Conservation (phyloP, 2,797 vertebrate genomes). For the Sebastes dallii region DNA sequence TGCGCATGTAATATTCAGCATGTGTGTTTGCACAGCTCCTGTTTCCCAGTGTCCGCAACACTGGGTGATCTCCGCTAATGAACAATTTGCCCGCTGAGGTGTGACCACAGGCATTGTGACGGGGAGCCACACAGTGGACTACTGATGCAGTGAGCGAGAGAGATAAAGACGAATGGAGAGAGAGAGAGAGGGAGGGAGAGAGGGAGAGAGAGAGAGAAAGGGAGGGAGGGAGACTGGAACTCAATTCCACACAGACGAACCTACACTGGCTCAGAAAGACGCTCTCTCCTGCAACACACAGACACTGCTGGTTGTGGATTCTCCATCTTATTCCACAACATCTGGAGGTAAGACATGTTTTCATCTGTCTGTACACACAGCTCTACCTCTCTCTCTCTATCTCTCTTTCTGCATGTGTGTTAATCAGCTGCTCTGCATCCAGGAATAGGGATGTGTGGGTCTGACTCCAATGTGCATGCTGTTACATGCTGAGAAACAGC, state of each 20-base stretch:
- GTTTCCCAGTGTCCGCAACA: slow-evolving; percentile 35
- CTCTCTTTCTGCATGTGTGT: slow-evolving; percentile 2
- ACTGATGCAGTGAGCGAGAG: slow-evolving; percentile 74
- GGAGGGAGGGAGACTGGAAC: slow-evolving; percentile 62
- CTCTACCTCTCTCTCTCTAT: slow-evolving; percentile 9
- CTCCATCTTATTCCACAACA: slow-evolving; percentile 56
- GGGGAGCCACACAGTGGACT: slow-evolving; percentile 62
- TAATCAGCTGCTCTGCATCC: slow-evolving; percentile 36
- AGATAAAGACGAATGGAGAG: slow-evolving; percentile 24
- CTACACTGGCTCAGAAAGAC: slow-evolving; percentile 57
- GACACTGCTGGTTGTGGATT: slow-evolving; percentile 66
- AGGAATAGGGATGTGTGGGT: slow-evolving; percentile 10
- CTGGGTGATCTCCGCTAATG: slow-evolving; percentile 61
- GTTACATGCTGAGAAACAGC: slow-evolving; percentile 26
- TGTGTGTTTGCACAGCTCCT: slow-evolving; percentile 40
- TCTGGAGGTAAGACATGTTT: slow-evolving; percentile 72
- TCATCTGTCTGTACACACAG: neutral
- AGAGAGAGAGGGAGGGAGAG: slow-evolving; percentile 20
- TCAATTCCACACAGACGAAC: slow-evolving; percentile 62
- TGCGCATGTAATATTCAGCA: slow-evolving; percentile 10
- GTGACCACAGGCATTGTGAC: slow-evolving; percentile 78
- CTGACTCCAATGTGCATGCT: slow-evolving; percentile 35
- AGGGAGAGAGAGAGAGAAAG: slow-evolving; percentile 11
- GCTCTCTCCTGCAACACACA: slow-evolving; percentile 53
- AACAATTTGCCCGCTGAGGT: slow-evolving; percentile 82